Conservation (phyloP, 2,888 invertebrate genomes). For the Drosophila nr. perissopoda region DNA sequence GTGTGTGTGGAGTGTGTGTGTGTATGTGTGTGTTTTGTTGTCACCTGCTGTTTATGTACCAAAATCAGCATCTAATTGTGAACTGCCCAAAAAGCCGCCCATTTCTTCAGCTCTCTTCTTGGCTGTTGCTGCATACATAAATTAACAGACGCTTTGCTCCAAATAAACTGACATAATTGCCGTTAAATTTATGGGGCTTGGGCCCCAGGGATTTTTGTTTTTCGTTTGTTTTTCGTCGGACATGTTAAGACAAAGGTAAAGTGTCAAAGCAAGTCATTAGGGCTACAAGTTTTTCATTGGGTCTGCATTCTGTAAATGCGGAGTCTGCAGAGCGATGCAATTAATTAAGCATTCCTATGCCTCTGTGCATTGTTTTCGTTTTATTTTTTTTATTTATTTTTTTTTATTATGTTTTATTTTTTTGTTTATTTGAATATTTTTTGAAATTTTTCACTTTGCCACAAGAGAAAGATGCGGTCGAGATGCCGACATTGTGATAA, state of each 20-base stretch:
- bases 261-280: constrained; percentile 83
- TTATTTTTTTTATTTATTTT: constrained; percentile 28
- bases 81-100: constrained; percentile 73
- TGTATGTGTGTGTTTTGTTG: constrained; percentile 55
- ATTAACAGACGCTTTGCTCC: constrained; percentile 77
- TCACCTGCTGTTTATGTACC: constrained; percentile 78
- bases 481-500: constrained; percentile 72
- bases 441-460: constrained; percentile 66
- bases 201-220: constrained; percentile 27
- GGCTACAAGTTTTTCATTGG: constrained; percentile 55
- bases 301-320: constrained; percentile 21
- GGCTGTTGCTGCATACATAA: constrained; percentile 57
- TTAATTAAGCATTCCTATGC: constrained; percentile 71
- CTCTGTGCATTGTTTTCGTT: constrained; percentile 49
- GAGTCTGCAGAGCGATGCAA: constrained; percentile 48
- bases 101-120: constrained; percentile 28
- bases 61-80: constrained; percentile 76
- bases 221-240: constrained; percentile 32
- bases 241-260: constrained; percentile 75
- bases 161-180: constrained; percentile 82
- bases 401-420: constrained; percentile 22
- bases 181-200: constrained; percentile 68
- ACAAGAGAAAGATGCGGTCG: constrained; percentile 24
- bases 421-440: constrained; percentile 34
- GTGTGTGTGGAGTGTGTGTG: constrained; percentile 21